Evolutionary conservation across 2,888 invertebrate genomes (phyloP).

Genomic region (Andrena bucephala): DNA sequence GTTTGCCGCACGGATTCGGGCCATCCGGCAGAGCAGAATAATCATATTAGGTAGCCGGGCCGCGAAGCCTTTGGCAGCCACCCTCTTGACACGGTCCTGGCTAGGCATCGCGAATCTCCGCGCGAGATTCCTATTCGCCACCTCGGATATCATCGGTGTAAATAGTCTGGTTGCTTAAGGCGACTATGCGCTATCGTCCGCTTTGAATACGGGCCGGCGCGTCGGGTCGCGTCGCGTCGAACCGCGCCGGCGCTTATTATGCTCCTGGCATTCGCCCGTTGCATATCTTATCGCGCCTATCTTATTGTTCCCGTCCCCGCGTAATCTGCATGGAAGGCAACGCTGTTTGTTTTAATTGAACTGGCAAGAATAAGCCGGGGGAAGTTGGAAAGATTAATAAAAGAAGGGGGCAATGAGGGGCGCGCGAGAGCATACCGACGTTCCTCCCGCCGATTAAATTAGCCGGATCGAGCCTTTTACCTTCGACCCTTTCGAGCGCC

Average conservation of each 20-base stretch:
- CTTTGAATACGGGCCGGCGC: constrained; percentile 38
- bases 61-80: constrained; percentile 72
- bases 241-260: constrained; percentile 22
- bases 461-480: constrained; percentile 31
- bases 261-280: constrained; percentile 29
- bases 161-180: constrained; percentile 59
- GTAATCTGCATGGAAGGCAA: constrained; percentile 25
- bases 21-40: constrained; percentile 77
- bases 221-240: constrained; percentile 21
- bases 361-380: background rate
- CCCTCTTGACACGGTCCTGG: constrained; percentile 66
- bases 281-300: constrained; percentile 43
- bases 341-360: constrained; percentile 31
- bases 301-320: constrained; percentile 34
- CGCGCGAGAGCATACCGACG: background rate
- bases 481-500: constrained; percentile 11
- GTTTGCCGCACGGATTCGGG: constrained; percentile 76
- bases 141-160: constrained; percentile 65
- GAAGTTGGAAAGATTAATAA: background rate
- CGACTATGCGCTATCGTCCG: constrained; percentile 12
- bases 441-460: constrained; percentile 21
- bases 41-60: constrained; percentile 71
- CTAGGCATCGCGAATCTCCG: constrained; percentile 55
- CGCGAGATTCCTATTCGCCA: constrained; percentile 66
- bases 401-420: background rate